A percentile compares a stretch with the other conserved stretches of the same genome.
Evolutionary conservation across 2,888 invertebrate species (phyloP).

Genomic region (Eledone cirrhosa): DNA sequence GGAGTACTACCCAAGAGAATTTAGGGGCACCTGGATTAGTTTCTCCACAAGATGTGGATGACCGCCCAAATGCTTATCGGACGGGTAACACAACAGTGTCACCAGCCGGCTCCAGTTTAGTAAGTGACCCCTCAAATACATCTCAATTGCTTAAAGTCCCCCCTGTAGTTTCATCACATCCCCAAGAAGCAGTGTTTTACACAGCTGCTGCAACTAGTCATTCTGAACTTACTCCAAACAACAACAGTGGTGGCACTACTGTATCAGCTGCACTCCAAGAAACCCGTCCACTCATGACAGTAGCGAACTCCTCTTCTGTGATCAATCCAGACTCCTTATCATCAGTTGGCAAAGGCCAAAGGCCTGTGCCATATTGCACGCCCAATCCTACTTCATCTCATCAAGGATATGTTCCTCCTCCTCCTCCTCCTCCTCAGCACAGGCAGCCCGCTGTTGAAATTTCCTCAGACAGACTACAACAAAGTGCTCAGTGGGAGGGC

Average conservation of each 20-base stretch:
- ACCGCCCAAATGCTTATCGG: conserved; percentile 4
- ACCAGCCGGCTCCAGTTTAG: background rate
- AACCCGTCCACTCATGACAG: conserved; percentile 22
- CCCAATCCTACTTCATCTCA: conserved; percentile 17
- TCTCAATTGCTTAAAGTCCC: background rate
- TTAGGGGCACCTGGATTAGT: background rate
- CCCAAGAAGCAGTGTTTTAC: conserved; percentile 6
- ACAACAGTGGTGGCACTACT: conserved; percentile 10
- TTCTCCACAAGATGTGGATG: background rate
- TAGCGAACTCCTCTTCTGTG: conserved; percentile 14
- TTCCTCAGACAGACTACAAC: too few relatives aligned
- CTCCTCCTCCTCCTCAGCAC: conserved; percentile 9
- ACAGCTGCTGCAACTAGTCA: background rate
- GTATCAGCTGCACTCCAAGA: conserved; percentile 12
- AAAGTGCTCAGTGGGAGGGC: too few relatives aligned
- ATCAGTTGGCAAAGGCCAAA: background rate
- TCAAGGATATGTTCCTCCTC: conserved; percentile 7
- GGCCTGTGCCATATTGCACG: background rate
- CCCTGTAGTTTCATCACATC: conserved; percentile 9
- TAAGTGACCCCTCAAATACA: background rate
- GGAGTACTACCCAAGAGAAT: conserved; percentile 13
- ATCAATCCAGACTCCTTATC: background rate
- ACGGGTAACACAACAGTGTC: background rate
- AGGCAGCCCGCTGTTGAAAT: background rate
- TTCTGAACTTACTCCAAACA: background rate